Conservation (phyloP, 2,797 vertebrate species). For the Poeciliopsis infans region DNA sequence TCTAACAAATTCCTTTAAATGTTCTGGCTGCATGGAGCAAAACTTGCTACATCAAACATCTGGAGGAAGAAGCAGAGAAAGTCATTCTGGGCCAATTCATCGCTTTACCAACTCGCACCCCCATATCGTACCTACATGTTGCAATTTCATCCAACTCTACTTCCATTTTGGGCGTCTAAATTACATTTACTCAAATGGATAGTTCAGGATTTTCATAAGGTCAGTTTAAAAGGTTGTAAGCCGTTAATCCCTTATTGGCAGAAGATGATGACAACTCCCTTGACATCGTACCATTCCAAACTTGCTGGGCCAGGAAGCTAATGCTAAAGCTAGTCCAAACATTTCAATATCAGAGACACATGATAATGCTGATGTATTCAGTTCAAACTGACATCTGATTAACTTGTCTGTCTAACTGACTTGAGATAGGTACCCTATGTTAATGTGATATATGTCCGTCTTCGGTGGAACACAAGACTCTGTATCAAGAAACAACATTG, state of each 20-base stretch:
- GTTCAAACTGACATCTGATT: background rate
- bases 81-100: background rate
- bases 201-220: background rate
- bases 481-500: too few relatives aligned
- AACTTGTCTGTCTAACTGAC: too few relatives aligned
- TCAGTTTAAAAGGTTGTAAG: background rate
- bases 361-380: background rate
- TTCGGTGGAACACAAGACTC: too few relatives aligned
- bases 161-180: background rate
- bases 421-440: too few relatives aligned
- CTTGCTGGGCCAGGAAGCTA: background rate
- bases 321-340: background rate
- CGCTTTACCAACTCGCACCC: background rate
- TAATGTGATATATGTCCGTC: background rate
- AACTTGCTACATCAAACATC: conserved; percentile 38
- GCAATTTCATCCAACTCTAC: background rate
- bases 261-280: background rate
- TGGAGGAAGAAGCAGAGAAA: conserved; percentile 42
- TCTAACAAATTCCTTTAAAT: conserved; percentile 45
- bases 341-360: background rate
- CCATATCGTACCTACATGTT: background rate
- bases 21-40: conserved; percentile 36
- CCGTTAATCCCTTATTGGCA: background rate
- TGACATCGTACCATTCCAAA: background rate
- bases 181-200: background rate